Base-by-base conservation (phyloP, 2,113 vertebrate species). In the Meleagris gallopavo region DNA sequence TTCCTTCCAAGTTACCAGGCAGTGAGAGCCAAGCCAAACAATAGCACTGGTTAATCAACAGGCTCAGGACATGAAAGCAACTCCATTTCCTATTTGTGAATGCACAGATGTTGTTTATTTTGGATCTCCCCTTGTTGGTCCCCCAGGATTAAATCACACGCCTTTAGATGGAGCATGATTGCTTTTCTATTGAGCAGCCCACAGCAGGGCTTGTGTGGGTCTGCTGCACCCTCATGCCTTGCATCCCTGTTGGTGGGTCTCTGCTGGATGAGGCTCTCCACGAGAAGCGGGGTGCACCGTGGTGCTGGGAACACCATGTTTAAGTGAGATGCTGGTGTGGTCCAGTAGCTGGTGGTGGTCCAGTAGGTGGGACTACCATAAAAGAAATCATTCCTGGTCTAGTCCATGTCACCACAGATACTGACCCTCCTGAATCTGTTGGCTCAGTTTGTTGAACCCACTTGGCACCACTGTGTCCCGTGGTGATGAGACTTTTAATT, bases 41-140 rank as follows among this genome's bases (percentile, higher is more conserved):
- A 88, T 81, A 96, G 82, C 75, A 83, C 81, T 2, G 8, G 93
- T 72, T 94, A 91, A 95, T 93, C 93, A 93, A 95, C 89, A 86
- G 83, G 86, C 93, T 95, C 43, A 34, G 94, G 79, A 95, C 89
- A 93, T 88, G 96, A 97, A 97, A 97, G 88, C 66, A 71, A 52
- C 89, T 95, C 93, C 30, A 90, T 89, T 96, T 97, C 97, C 97
- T 97, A 97, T 97, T 97, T 98, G 97, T 91, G 95, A 97, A 95
- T 94, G 92, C 96, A 92, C 95, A 97, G 97, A 96, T 97, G 96
- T 96, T 97, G 96, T 96, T 97, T 97, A 96, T 96, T 94, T 96
- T 95, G 95, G 97, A 95, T 96, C 89, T 75, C 76, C 52, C 72
- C 30, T 71, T 86, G 79, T 81, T 91, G 76, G 55, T 83, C 76